Evolutionary conservation across 2,113 vertebrate genomes (phyloP), one percentile per base, ranked within the genome.

Genomic region (Brachyistius frenatus): DNA sequence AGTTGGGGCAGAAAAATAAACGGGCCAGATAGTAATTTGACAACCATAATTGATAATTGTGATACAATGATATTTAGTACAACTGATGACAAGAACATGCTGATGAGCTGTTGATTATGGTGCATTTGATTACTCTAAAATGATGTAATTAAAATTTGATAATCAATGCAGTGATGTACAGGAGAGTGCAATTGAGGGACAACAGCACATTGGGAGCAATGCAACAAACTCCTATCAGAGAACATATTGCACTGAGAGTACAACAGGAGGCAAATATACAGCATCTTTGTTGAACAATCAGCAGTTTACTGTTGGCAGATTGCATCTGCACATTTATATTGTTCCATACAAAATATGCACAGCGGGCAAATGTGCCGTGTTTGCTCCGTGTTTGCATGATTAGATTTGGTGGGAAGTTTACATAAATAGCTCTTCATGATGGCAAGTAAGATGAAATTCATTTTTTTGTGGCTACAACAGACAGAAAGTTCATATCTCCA

Each of bases 241-340:
- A 63, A 58, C 2, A 41, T 50, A 35, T 8, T 15, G 32, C 63
- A 64, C 3, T 4, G 11, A 54, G 32, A 50, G 30, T 53, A 47
- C 7, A 50, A 66, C 11, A 49, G 16, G 7, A 49, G 2, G 10
- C 35, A 16, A 66, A 41, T n/a, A 32, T 2, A 60, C 15, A 75
- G 65, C 31, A 53, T 57, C n/a, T 62, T 35, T 52, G 31, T 60
- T 3, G 9, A 62, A 50, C 30, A 74, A 74, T 15, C 50, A 63
- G 66, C 81, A 78, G 50, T 75, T 86, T 73, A n/a, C 57, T 41
- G 58, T 23, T 57, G 49, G 41, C 46, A 71, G 39, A 85, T 64
- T 71, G 23, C 14, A 44, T 72, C 2, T 63, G 37, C 41, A 85
- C 16, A 83, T 80, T 66, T 41, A 33, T 47, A 2, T 53, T 58